Conservation (phyloP, 2,888 invertebrate species). For the Drosophila austrosaltans region DNA sequence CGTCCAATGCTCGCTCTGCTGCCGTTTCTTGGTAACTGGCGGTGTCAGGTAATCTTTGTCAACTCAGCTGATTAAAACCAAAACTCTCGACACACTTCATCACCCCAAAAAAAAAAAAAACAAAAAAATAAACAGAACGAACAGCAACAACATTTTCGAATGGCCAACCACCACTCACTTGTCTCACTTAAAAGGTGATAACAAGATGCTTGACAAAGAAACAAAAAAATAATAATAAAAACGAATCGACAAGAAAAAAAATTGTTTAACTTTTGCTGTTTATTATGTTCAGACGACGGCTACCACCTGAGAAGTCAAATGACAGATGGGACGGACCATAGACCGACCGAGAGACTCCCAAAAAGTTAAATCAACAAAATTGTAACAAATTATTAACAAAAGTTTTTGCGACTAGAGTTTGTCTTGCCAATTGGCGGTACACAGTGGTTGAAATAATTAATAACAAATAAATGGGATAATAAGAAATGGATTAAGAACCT, state of each 20-base stretch:
- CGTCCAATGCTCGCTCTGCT: constrained; percentile 16
- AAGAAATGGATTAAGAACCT: too few species aligned
- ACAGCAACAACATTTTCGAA: constrained; percentile 20
- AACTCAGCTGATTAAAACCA: constrained; percentile 66
- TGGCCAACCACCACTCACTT: constrained; percentile 67
- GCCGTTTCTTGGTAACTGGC: constrained; percentile 67
- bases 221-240: constrained; percentile 19
- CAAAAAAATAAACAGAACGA: constrained; percentile 1
- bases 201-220: constrained; percentile 67
- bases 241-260: not conserved
- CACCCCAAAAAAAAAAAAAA: constrained; percentile 24
- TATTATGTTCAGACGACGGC: constrained; percentile 3
- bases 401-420: constrained; percentile 21
- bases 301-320: constrained; percentile 27
- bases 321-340: constrained; percentile 26
- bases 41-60: constrained; percentile 74
- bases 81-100: constrained; percentile 41
- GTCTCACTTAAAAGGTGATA: constrained; percentile 78
- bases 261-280: constrained; percentile 36
- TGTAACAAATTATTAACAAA: constrained; percentile 56
- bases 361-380: constrained; percentile 48
- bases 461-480: not conserved
- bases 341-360: constrained; percentile 4
- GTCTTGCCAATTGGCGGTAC: constrained; percentile 42
- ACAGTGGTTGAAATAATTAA: constrained; percentile 30